Evolutionary conservation across 2,113 vertebrate species (phyloP).

Genomic region (Pao palembangensis): DNA sequence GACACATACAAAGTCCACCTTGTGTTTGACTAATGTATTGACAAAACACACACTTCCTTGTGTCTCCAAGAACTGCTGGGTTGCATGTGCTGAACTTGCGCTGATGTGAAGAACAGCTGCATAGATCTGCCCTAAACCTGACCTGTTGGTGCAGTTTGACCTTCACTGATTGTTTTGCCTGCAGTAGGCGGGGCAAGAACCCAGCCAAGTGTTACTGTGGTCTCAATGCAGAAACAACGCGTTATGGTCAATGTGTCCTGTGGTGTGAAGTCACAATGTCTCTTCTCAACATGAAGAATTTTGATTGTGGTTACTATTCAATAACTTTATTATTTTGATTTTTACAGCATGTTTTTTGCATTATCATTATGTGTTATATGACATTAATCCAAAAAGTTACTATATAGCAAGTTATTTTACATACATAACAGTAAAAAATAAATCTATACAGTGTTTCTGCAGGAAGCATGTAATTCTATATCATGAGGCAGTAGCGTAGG

Average conservation of each 20-base stretch:
- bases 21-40: no score
- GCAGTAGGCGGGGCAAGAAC: neutral
- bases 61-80: neutral
- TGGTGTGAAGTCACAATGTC: neutral
- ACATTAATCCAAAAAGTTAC: neutral
- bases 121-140: neutral
- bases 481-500: constrained; percentile 8
- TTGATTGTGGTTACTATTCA: no score
- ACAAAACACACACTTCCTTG: no score
- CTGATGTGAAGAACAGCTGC: neutral
- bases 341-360: neutral
- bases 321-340: neutral
- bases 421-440: neutral
- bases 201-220: no score
- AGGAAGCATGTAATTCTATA: neutral
- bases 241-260: neutral
- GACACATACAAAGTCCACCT: no score
- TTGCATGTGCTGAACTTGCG: neutral
- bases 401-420: neutral
- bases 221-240: neutral
- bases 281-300: no score
- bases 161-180: constrained; percentile 18
- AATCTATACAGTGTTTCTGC: neutral
- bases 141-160: constrained; percentile 9
- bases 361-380: neutral